A percentile compares a stretch with the other conserved stretches of the same genome.
phyloP scores from a whole-genome alignment of 2,888 invertebrate species.

The Heliconius hortense region DNA sequence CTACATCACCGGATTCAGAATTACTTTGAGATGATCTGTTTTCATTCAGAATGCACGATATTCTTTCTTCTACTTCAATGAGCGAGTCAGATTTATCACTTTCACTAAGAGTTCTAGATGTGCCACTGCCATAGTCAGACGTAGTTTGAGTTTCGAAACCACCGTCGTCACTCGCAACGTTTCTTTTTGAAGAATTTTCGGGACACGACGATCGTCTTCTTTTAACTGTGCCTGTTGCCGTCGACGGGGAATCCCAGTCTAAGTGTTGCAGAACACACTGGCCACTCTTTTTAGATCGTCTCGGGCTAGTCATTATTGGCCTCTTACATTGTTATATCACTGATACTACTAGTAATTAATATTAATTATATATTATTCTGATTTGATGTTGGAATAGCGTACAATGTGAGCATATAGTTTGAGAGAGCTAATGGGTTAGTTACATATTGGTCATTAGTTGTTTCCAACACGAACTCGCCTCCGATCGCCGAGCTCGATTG shows the following conservation, averaged over 20 bases:
- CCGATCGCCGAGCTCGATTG: slow-evolving; percentile 61
- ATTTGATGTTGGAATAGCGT: slow-evolving; percentile 55
- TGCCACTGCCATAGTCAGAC: slow-evolving; percentile 72
- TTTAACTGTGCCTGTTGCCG: slow-evolving; percentile 87
- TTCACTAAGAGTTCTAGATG: slow-evolving; percentile 66
- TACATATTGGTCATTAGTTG: slow-evolving; percentile 60
- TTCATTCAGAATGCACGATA: slow-evolving; percentile 75
- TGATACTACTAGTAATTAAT: slow-evolving; percentile 28
- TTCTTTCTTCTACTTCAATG: slow-evolving; percentile 74
- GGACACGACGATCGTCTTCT: slow-evolving; percentile 81
- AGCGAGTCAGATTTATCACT: slow-evolving; percentile 68
- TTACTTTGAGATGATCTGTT: slow-evolving; percentile 76
- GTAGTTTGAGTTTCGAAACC: slow-evolving; percentile 71
- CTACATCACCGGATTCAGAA: slow-evolving; percentile 74
- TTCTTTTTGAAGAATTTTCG: slow-evolving; percentile 59
- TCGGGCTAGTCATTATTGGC: slow-evolving; percentile 78
- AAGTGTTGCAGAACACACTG: slow-evolving; percentile 70
- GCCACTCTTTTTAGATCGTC: slow-evolving; percentile 73
- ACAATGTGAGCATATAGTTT: slow-evolving; percentile 47
- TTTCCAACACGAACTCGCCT: slow-evolving; percentile 65
- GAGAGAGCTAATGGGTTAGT: slow-evolving; percentile 49
- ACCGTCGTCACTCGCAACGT: slow-evolving; percentile 55
- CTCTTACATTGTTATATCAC: slow-evolving; percentile 61
- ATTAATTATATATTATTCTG: slow-evolving; percentile 32
- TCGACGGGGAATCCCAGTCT: slow-evolving; percentile 88